phyloP scores from a whole-genome alignment of 53 echinoderm and acorn worm genomes.

The Antedon mediterranea region DNA sequence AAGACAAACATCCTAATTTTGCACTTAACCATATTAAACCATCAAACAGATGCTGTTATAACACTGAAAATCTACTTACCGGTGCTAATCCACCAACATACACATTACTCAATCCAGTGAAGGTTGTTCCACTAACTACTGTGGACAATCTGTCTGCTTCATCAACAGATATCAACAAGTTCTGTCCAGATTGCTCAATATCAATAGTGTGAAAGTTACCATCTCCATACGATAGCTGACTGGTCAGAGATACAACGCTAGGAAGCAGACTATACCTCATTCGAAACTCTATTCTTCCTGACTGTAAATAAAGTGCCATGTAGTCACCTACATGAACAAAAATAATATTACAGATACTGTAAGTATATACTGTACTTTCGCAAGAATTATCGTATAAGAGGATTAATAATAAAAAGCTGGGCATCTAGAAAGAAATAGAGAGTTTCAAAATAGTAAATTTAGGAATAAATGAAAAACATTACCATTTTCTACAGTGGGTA shows the following conservation, averaged over 20 bases:
- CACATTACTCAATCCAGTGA: constrained; percentile 27
- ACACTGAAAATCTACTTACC: constrained; percentile 10
- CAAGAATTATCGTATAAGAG: not conserved
- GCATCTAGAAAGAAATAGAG: no score
- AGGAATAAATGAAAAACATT: no score
- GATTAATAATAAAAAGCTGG: no score
- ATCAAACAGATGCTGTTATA: no score
- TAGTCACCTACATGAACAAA: constrained; percentile 6
- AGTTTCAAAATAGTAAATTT: no score
- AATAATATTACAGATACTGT: not conserved
- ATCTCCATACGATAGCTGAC: constrained; percentile 26
- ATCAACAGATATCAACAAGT: constrained; percentile 22
- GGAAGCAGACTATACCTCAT: constrained; percentile 7
- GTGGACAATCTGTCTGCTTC: constrained; percentile 16
- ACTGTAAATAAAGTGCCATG: constrained; percentile 3
- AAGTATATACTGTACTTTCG: not conserved
- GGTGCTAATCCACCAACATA: constrained; percentile 45
- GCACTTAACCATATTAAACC: no score
- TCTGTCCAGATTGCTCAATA: constrained; percentile 18
- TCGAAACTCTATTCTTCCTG: constrained; percentile 8
- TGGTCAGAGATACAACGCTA: not conserved
- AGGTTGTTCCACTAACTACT: constrained; percentile 9
- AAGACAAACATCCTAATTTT: no score
- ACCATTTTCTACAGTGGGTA: constrained; percentile 23
- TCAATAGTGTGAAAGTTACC: constrained; percentile 28